phyloP scores from a whole-genome alignment of 1,140 invertebrate genomes.

The Lepidurus apus region DNA sequence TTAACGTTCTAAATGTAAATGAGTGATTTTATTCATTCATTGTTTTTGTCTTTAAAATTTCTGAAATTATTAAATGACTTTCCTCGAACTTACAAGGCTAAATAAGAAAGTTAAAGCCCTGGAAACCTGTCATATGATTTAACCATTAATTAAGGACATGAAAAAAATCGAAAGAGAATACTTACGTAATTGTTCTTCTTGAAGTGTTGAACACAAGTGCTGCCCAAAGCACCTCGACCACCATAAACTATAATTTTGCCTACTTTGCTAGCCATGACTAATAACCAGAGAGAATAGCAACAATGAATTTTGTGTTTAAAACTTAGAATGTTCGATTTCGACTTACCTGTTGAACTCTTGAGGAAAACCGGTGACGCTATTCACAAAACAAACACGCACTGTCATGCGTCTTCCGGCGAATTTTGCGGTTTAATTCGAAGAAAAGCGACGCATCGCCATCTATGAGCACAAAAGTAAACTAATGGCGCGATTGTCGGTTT shows the following conservation, averaged over 20 bases:
- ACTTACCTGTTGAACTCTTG: background rate
- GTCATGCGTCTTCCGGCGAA: background rate
- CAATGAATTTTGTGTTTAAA: too few species aligned
- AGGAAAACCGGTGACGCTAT: background rate
- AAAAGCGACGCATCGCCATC: too few species aligned
- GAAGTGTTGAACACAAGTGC: constrained; percentile 75
- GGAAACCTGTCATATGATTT: too few species aligned
- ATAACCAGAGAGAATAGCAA: background rate
- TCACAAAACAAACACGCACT: background rate
- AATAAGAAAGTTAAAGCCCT: too few species aligned
- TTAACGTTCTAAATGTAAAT: too few species aligned
- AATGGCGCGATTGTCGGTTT: background rate
- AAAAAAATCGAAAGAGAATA: constrained; percentile 35
- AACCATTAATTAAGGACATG: too few species aligned
- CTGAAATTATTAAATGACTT: too few species aligned
- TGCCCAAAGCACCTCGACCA: constrained; percentile 87
- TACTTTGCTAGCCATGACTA: constrained; percentile 36
- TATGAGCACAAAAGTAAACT: too few species aligned
- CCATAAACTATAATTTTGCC: constrained; percentile 84
- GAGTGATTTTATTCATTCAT: too few species aligned
- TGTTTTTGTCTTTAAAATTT: too few species aligned
- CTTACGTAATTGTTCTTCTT: constrained; percentile 83
- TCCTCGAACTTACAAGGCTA: too few species aligned
- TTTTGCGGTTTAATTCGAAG: background rate
- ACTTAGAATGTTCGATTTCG: background rate